Conservation (phyloP, 2,888 invertebrate species). For the Nomada ruficornis region DNA sequence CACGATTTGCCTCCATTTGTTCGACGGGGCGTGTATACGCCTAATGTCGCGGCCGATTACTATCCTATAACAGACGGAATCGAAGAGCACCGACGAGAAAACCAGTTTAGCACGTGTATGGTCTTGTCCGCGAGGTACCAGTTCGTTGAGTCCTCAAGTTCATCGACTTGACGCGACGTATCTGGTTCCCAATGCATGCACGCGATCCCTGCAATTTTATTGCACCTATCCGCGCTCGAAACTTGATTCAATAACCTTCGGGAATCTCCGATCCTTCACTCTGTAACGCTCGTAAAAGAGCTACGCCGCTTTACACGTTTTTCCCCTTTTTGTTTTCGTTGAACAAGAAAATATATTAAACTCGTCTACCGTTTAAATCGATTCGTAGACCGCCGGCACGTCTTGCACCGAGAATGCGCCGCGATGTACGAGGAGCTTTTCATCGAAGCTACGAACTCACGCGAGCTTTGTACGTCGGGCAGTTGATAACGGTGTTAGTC, state of each 20-base stretch:
- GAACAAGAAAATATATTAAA: neutral
- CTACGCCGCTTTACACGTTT: neutral
- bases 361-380: neutral
- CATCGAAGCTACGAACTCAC: constrained; percentile 17
- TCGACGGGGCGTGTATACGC: constrained; percentile 58
- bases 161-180: constrained; percentile 62
- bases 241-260: constrained; percentile 22
- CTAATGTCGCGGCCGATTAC: constrained; percentile 69
- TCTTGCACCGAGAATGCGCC: too few relatives aligned
- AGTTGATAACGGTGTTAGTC: constrained; percentile 34
- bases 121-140: constrained; percentile 58
- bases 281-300: neutral
- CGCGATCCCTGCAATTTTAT: constrained; percentile 49
- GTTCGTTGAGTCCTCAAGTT: constrained; percentile 54
- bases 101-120: constrained; percentile 70
- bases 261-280: too few relatives aligned
- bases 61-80: constrained; percentile 64
- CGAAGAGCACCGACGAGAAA: constrained; percentile 60
- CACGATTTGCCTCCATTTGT: constrained; percentile 69
- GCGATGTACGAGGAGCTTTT: constrained; percentile 7
- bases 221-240: constrained; percentile 16
- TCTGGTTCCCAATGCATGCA: constrained; percentile 48
- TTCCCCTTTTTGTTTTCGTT: neutral
- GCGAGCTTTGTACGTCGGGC: constrained; percentile 16
- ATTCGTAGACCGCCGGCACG: neutral